Evolutionary conservation across 1,140 invertebrate genomes (phyloP).

Genomic region (Brevipalpus yothersi): DNA sequence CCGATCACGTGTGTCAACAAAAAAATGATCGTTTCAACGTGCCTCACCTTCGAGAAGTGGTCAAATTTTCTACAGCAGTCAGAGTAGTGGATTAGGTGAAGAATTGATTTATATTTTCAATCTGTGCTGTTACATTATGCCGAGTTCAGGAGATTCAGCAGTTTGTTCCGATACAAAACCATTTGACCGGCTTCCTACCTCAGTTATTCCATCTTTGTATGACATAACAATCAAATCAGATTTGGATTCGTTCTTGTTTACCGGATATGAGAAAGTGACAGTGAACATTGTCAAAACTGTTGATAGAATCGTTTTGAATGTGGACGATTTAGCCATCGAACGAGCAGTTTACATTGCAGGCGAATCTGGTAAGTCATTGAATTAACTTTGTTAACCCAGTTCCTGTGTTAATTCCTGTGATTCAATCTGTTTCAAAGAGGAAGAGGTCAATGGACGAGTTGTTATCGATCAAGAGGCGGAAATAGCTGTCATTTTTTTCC

Average conservation of each 20-base stretch:
- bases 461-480: conserved; percentile 22
- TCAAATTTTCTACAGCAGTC: no score
- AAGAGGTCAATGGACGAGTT: not conserved
- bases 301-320: conserved; percentile 36
- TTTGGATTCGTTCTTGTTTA: conserved; percentile 36
- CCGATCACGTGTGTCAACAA: no score
- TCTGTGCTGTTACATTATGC: no score
- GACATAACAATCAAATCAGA: conserved; percentile 45
- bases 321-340: conserved; percentile 12
- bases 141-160: no score
- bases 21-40: no score
- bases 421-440: not conserved
- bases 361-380: not conserved
- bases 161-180: not conserved
- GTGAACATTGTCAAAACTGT: conserved; percentile 24
- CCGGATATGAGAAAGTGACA: conserved; percentile 42
- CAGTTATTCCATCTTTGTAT: conserved; percentile 43
- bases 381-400: not conserved
- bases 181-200: conserved; percentile 30
- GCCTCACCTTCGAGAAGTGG: no score
- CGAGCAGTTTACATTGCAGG: not conserved
- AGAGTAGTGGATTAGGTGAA: no score
- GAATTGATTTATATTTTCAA: no score
- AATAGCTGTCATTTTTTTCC: conserved; percentile 39
- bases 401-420: not conserved